A percentile compares a stretch with the other conserved stretches of the same genome.
These are phyloP conservation scores for Tragelaphus strepsiceros DNA, from an alignment of 2,113 vertebrate species.

Conservation along the genomic window DNA sequence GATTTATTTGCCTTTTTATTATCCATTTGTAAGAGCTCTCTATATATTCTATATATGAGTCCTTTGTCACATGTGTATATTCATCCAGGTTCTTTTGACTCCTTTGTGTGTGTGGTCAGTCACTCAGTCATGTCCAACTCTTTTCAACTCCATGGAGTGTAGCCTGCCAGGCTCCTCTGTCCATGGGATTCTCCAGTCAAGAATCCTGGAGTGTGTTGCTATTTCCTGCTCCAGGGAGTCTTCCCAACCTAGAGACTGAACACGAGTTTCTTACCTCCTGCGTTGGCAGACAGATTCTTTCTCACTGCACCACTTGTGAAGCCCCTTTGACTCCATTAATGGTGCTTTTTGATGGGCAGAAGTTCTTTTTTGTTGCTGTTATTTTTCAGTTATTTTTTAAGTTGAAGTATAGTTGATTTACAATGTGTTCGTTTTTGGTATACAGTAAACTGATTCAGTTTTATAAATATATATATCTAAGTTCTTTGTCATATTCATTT, in stretches of 20 bases:
- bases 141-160: not conserved
- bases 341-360: not conserved
- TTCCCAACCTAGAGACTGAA: not conserved
- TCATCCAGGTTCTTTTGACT: not conserved
- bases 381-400: not conserved
- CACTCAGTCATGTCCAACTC: not conserved
- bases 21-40: not conserved
- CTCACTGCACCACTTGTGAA: not conserved
- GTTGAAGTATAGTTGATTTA: not conserved
- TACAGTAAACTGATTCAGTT: not conserved
- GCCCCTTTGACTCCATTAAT: not conserved
- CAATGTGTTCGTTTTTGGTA: not conserved
- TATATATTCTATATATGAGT: not conserved
- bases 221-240: not conserved
- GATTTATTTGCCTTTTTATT: not conserved
- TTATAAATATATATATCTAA: not conserved
- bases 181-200: not conserved
- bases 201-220: not conserved
- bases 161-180: not conserved
- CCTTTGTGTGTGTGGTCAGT: not conserved
- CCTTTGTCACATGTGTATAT: not conserved
- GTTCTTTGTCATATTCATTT: not conserved
- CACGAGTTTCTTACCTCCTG: not conserved
- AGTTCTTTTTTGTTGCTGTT: not conserved
- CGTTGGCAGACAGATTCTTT: not conserved